A percentile compares a stretch with the other conserved stretches of the same genome.
Conservation (phyloP, 2,888 invertebrate genomes). For the Polydesmus complanatus region DNA sequence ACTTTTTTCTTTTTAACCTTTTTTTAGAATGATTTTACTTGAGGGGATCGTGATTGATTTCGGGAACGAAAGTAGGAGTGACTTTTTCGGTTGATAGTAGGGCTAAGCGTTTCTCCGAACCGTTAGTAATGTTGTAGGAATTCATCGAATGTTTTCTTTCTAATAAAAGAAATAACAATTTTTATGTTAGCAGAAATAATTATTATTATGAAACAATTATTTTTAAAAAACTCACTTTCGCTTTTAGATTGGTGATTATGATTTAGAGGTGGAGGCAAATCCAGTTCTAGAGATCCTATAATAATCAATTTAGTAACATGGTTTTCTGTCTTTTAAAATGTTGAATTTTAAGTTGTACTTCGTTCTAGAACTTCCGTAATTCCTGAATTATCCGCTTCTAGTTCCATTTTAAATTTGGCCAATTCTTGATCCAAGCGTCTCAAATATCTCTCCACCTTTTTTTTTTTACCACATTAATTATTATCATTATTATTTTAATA, state of each 20-base stretch:
- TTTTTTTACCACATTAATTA: too few relatives aligned
- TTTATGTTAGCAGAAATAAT: background rate
- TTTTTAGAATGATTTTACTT: too few relatives aligned
- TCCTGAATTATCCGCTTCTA: slow-evolving; percentile 97
- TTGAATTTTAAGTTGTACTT: slow-evolving; percentile 30
- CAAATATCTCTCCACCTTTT: slow-evolving; percentile 77
- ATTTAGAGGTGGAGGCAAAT: slow-evolving; percentile 38
- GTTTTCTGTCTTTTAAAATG: too few relatives aligned
- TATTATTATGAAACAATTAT: background rate
- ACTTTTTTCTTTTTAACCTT: background rate
- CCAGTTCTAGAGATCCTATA: slow-evolving; percentile 68
- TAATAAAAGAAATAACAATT: slow-evolving; percentile 1
- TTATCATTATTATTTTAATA: background rate
- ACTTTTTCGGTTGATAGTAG: slow-evolving; percentile 10
- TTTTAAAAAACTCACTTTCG: slow-evolving; percentile 25
- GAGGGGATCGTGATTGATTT: background rate
- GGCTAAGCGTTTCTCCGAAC: slow-evolving; percentile 17
- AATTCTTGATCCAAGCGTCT: slow-evolving; percentile 76
- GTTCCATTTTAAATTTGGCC: slow-evolving; percentile 94
- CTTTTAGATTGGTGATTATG: slow-evolving; percentile 28
- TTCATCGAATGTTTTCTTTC: slow-evolving; percentile 17
- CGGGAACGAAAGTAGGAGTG: background rate
- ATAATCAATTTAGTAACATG: too few relatives aligned
- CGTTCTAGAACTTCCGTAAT: slow-evolving; percentile 92
- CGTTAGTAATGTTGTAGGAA: slow-evolving; percentile 10